Evolutionary conservation across 2,113 vertebrate genomes (phyloP).

Genomic region (Rafetus swinhoei): DNA sequence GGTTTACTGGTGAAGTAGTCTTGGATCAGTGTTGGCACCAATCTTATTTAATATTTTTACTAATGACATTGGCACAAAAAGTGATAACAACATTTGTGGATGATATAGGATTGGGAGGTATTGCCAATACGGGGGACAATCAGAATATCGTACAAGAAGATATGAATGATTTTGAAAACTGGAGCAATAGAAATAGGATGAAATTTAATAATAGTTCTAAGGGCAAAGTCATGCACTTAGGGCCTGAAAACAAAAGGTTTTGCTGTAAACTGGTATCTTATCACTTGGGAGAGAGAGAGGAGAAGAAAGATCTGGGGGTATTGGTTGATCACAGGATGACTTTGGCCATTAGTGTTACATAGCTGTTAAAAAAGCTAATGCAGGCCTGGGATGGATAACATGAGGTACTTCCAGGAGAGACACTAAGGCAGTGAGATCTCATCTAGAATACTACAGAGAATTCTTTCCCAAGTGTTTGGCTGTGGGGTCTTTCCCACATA

Average conservation of each 20-base stretch:
- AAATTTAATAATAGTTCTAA: too few relatives aligned
- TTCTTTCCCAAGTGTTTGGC: too few relatives aligned
- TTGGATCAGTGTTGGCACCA: not conserved
- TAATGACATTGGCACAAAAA: not conserved
- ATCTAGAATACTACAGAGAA: not conserved
- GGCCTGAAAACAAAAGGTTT: not conserved
- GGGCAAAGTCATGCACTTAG: not conserved
- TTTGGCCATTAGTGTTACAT: not conserved
- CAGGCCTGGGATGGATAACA: not conserved
- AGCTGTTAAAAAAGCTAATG: not conserved
- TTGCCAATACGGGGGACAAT: not conserved
- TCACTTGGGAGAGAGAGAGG: not conserved
- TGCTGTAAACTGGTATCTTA: not conserved
- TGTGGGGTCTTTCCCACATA: too few relatives aligned
- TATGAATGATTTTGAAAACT: not conserved
- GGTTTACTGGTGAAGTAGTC: not conserved
- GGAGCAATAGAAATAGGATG: not conserved
- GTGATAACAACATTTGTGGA: not conserved
- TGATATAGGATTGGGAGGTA: not conserved
- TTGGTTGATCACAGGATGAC: not conserved
- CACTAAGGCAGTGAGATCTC: not conserved
- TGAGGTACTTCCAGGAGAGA: not conserved
- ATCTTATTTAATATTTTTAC: not conserved
- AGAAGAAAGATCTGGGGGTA: not conserved
- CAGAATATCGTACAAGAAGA: not conserved